Conservation (phyloP, 23 tunicate species). For the Aplidium turbinatum region DNA sequence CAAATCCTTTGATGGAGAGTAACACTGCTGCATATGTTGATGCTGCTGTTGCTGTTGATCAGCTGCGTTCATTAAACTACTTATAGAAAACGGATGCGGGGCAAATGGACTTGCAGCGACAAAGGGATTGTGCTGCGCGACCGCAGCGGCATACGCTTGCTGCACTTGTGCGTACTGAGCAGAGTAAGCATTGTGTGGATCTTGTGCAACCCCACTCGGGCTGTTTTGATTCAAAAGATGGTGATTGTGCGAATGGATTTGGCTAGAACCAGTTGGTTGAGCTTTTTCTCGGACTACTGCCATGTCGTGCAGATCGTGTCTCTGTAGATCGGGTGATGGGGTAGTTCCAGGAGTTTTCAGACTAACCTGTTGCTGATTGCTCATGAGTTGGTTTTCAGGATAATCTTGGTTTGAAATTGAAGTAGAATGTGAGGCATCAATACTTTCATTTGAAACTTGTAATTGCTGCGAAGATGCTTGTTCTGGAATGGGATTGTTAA, state of each 20-base stretch:
- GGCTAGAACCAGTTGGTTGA: neutral
- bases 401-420: neutral
- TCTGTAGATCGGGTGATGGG: constrained; percentile 21
- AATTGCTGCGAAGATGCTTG: neutral
- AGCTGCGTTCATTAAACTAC: constrained; percentile 80
- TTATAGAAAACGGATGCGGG: constrained; percentile 87
- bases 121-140: constrained; percentile 71
- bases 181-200: constrained; percentile 43
- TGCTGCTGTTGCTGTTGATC: constrained; percentile 65
- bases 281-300: constrained; percentile 38
- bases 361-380: neutral
- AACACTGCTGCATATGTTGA: constrained; percentile 33
- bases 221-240: constrained; percentile 13
- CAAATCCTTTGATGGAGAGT: constrained; percentile 61
- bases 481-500: constrained; percentile 6
- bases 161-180: constrained; percentile 65
- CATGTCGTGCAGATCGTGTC: constrained; percentile 37
- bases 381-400: neutral
- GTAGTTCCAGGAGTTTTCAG: neutral
- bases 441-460: neutral
- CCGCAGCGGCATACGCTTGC: constrained; percentile 68
- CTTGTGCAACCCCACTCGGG: constrained; percentile 25
- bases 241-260: constrained; percentile 9
- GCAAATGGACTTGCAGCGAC: constrained; percentile 68
- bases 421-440: neutral